Conservation (phyloP, 2,888 invertebrate species). For the Rhagophthalmus giganteus region DNA sequence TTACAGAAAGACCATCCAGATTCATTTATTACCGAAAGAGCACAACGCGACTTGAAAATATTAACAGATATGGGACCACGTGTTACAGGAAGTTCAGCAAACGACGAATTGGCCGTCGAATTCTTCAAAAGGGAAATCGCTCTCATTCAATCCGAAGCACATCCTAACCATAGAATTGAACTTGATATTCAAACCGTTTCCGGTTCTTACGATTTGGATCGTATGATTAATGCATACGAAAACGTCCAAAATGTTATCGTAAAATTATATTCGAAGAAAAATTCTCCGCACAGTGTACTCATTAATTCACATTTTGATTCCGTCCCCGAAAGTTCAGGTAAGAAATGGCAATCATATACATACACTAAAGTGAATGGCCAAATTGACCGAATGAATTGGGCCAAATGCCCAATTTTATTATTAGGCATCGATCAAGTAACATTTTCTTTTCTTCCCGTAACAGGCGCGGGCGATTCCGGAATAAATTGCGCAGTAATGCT, state of each 20-base stretch:
- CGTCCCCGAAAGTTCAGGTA: slow-evolving; percentile 83
- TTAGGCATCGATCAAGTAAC: no score
- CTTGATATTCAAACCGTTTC: slow-evolving; percentile 68
- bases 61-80: slow-evolving; percentile 71
- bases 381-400: no score
- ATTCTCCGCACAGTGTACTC: slow-evolving; percentile 65
- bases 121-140: slow-evolving; percentile 62
- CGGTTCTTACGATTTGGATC: slow-evolving; percentile 76
- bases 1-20: slow-evolving; percentile 50
- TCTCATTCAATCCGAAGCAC: slow-evolving; percentile 57
- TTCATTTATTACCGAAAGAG: slow-evolving; percentile 70
- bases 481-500: slow-evolving; percentile 75
- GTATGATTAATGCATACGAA: slow-evolving; percentile 79
- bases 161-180: slow-evolving; percentile 61
- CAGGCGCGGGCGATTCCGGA: slow-evolving; percentile 86
- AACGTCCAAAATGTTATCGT: slow-evolving; percentile 81
- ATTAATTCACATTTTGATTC: slow-evolving; percentile 93
- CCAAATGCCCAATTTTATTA: no score
- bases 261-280: slow-evolving; percentile 62
- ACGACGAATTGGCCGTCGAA: slow-evolving; percentile 72
- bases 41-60: slow-evolving; percentile 63
- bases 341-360: no score
- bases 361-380: no score
- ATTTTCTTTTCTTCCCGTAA: no score
- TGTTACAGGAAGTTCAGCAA: slow-evolving; percentile 78